Percentiles rank a stretch among this genome's conserved stretches.
These are phyloP conservation scores for Aegithalos caudatus DNA, from an alignment of 2,113 vertebrate species.

Conservation along the genomic window DNA sequence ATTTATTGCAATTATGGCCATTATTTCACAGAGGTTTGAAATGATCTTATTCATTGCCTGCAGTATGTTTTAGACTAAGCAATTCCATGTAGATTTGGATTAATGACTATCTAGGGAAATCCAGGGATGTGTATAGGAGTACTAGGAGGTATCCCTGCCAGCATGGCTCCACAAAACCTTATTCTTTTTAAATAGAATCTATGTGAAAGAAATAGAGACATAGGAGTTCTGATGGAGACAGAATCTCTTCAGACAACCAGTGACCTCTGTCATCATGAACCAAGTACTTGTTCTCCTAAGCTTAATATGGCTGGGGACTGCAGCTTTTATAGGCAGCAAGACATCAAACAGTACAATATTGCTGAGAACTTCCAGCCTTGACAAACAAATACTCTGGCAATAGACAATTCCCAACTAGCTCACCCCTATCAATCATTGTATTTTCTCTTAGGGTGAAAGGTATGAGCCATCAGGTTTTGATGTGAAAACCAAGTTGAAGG, in stretches of 20 bases:
- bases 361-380: not conserved
- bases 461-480: not conserved
- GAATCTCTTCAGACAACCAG: not conserved
- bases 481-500: not conserved
- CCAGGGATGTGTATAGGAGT: not conserved
- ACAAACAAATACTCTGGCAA: not conserved
- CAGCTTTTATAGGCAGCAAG: not conserved
- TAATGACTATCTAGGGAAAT: not conserved
- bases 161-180: not conserved
- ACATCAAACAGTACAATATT: not conserved
- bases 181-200: not conserved
- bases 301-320: not conserved
- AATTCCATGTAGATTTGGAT: not conserved
- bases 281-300: not conserved
- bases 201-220: not conserved
- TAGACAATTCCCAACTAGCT: not conserved
- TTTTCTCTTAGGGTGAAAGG: not conserved
- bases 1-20: not conserved
- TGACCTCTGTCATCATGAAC: not conserved
- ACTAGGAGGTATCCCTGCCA: not conserved
- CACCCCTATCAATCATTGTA: rapidly evolving
- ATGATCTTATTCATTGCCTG: not conserved
- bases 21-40: not conserved
- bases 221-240: not conserved
- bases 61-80: not conserved